Evolutionary conservation across 1,140 invertebrate species (phyloP).

Genomic region (Pantala flavescens): DNA sequence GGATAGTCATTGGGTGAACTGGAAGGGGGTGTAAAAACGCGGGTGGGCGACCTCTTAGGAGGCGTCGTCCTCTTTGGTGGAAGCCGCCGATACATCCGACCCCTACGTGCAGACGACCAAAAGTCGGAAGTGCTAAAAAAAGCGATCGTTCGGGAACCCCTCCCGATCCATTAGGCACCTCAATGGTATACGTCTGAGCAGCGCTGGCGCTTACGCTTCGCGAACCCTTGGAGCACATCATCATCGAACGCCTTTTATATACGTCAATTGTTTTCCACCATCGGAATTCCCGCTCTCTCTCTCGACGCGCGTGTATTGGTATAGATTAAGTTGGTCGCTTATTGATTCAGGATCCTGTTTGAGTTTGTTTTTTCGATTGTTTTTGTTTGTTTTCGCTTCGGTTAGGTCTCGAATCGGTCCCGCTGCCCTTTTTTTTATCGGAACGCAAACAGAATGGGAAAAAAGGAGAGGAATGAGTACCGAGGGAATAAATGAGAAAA

Average conservation of each 20-base stretch:
- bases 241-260: background rate
- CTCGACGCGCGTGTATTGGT: background rate
- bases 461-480: background rate
- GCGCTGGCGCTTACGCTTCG: background rate
- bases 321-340: background rate
- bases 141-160: background rate
- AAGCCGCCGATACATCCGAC: too few relatives aligned
- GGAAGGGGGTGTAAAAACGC: too few relatives aligned
- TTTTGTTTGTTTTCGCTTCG: background rate
- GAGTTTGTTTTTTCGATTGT: background rate
- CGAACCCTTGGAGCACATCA: background rate
- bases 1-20: too few relatives aligned
- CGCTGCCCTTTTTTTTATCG: background rate
- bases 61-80: too few relatives aligned
- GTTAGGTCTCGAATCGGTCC: background rate
- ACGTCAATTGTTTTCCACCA: background rate
- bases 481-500: too few relatives aligned
- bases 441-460: background rate
- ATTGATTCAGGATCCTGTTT: constrained; percentile 6
- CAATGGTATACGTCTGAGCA: background rate
- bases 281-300: background rate
- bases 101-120: too few relatives aligned
- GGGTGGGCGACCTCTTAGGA: too few relatives aligned
- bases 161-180: background rate
- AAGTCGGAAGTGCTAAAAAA: too few relatives aligned